A percentile compares a stretch with the other conserved stretches of the same genome.
These are phyloP conservation scores for Orthosia incerta DNA, from an alignment of 2,888 invertebrate species.

Conservation along the genomic window DNA sequence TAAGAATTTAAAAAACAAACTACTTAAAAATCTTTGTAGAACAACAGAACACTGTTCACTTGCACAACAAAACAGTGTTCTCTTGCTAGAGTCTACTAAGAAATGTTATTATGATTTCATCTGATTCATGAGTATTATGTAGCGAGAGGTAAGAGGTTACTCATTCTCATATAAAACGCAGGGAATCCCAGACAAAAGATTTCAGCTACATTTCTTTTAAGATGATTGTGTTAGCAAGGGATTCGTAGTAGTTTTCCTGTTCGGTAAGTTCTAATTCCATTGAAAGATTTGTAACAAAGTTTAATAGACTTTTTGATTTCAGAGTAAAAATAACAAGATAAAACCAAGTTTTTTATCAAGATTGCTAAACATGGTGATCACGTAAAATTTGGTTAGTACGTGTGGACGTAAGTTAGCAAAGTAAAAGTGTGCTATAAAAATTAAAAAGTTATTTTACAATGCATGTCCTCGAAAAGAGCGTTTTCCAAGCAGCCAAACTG, in stretches of 20 bases:
- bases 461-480: too few species aligned
- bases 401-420: too few species aligned
- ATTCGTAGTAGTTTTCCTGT: slow-evolving; percentile 5
- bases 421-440: too few species aligned
- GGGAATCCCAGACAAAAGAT: slow-evolving; percentile 37
- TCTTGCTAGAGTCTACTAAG: neutral
- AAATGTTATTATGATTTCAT: neutral
- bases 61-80: neutral
- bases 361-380: too few species aligned
- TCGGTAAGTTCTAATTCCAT: neutral
- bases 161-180: neutral
- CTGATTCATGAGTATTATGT: slow-evolving; percentile 10
- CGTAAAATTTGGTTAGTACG: too few species aligned
- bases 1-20: neutral
- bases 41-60: slow-evolving; percentile 19
- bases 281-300: too few species aligned
- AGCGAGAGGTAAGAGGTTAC: slow-evolving; percentile 4
- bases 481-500: too few species aligned
- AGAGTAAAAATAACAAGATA: too few species aligned
- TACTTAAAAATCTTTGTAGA: neutral
- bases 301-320: too few species aligned
- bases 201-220: neutral
- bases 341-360: too few species aligned
- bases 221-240: neutral
- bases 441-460: too few species aligned